Conservation (phyloP, 2,888 invertebrate genomes). For the Diadromus collaris region DNA sequence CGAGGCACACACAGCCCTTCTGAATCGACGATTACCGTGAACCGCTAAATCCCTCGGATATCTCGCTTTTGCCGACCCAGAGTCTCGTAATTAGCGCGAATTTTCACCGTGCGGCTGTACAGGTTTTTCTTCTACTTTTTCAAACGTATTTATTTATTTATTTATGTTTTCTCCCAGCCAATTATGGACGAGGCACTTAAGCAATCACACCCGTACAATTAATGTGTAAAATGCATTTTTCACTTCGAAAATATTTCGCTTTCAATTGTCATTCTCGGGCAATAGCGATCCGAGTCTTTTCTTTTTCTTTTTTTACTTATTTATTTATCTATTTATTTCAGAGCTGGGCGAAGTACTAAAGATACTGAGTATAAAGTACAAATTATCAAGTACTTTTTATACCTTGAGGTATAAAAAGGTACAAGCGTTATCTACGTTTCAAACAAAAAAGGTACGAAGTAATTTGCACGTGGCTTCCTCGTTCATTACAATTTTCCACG, state of each 20-base stretch:
- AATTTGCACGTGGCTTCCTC: no score
- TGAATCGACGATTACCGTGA: constrained; percentile 62
- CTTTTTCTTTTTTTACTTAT: no score
- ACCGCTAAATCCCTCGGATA: constrained; percentile 58
- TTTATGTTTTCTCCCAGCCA: not conserved
- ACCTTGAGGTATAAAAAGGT: no score
- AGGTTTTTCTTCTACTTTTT: constrained; percentile 20
- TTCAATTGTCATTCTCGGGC: constrained; percentile 23
- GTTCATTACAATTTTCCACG: no score
- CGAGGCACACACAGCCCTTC: constrained; percentile 49
- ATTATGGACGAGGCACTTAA: no score
- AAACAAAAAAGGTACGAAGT: no score
- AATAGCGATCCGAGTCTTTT: constrained; percentile 21
- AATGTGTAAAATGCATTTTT: constrained; percentile 8
- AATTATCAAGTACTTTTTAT: no score
- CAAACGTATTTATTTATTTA: not conserved
- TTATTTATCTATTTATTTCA: no score
- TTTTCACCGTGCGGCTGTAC: constrained; percentile 48
- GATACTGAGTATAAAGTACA: no score
- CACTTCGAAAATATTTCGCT: not conserved
- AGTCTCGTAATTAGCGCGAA: constrained; percentile 60
- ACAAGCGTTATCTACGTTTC: no score
- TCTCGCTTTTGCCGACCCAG: constrained; percentile 40
- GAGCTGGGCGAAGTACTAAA: no score
- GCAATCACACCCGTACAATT: not conserved